Evolutionary conservation across 2,888 invertebrate genomes (phyloP), one percentile per base, ranked within the genome.

Genomic region (Iselma pallidipennis): DNA sequence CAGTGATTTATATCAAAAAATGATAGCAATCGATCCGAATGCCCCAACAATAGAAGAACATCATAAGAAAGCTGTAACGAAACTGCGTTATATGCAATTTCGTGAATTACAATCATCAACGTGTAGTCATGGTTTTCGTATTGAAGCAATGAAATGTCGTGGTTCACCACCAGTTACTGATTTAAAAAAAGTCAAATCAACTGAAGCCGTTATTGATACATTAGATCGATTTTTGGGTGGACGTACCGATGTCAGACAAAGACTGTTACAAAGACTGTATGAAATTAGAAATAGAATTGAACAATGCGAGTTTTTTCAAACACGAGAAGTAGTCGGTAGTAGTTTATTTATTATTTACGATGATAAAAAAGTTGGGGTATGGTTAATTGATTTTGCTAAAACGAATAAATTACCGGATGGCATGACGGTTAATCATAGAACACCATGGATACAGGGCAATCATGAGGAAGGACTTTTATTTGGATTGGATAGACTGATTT

Each of bases 311-410:
- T 94, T 90, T 81, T 97, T 97, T 81, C 88, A 88, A 74, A 87
- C 85, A 16, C 95, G 96, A 78, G 97, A 98, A 86, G 94, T 97
- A 61, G 91, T 96, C 74, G 95, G 95, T 31, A 96, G 96, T 82
- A 96, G 96, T 81, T 88, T 98, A 70, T 91, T 98, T 74, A 91
- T 98, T 74, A 92, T 98, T 65, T 95, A 95, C 79, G 98, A 98
- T 78, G 88, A 91, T 61, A 87, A 88, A 63, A 91, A 91, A 74
- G 92, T 92, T 31, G 96, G 96, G 23, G 95, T 91, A 6, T 98
- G 98, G 98, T 85, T 98, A 71, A 98, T 98, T 66, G 98, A 98
- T 80, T 98, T 98, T 79, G 97, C 96, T 51, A 98, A 98, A 80
- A 95, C 96, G 0, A 86, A 91, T 56, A 85, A 86, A 55, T 83